phyloP scores from a whole-genome alignment of 2,797 vertebrate genomes.

The Neostethus bicornis region DNA sequence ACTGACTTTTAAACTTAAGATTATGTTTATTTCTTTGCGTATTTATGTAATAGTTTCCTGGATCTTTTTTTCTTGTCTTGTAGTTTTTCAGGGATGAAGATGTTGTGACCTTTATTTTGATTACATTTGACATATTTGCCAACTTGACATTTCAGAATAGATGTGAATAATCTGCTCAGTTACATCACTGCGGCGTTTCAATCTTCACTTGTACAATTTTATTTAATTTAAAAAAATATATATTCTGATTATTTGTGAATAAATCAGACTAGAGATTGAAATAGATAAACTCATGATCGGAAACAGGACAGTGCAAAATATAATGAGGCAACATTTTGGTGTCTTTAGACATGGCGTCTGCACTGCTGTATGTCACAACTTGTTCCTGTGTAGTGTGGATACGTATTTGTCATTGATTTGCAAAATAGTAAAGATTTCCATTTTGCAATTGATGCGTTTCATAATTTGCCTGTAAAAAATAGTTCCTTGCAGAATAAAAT shows the following conservation, averaged over 20 bases:
- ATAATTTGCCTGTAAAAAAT: neutral
- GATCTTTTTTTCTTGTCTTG: neutral
- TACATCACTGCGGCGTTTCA: neutral
- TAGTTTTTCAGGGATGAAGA: neutral
- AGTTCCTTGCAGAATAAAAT: neutral
- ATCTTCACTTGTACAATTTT: neutral
- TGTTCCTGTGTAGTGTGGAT: neutral
- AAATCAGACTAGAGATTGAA: neutral
- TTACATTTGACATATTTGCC: neutral
- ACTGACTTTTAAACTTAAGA: no score
- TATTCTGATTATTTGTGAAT: neutral
- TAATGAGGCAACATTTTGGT: no score
- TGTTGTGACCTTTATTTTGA: neutral
- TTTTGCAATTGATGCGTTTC: neutral
- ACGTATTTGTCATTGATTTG: neutral
- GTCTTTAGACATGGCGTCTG: no score
- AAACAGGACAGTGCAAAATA: neutral
- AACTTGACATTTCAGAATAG: slow-evolving; percentile 4
- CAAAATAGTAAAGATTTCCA: neutral
- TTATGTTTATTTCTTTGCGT: neutral
- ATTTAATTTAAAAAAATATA: no score
- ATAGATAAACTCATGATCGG: neutral
- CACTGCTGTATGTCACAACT: neutral
- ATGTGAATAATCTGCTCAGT: neutral
- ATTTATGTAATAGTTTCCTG: neutral